These are phyloP conservation scores for Microplitis mediator DNA, from an alignment of 1,140 invertebrate genomes.

Conservation along the genomic window DNA sequence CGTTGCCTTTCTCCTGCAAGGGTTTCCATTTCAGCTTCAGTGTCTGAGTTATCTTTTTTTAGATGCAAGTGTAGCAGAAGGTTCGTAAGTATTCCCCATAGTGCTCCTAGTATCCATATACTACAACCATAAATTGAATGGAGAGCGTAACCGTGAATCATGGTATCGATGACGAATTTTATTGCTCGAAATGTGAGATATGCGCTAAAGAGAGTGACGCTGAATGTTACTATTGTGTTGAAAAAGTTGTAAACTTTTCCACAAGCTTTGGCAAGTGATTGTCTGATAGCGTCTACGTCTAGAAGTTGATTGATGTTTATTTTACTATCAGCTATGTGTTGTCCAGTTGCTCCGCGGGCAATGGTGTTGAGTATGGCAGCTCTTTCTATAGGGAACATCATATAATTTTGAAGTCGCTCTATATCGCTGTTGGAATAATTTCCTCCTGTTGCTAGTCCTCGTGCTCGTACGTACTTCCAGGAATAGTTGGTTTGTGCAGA, in stretches of 20 bases:
- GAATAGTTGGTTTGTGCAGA: conserved; percentile 20
- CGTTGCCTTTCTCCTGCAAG: too few relatives aligned
- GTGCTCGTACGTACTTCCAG: conserved; percentile 31
- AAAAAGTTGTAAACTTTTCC: conserved; percentile 19
- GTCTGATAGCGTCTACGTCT: conserved; percentile 16
- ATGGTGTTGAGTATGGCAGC: conserved; percentile 33
- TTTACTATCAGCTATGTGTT: neutral
- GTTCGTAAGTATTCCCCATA: too few relatives aligned
- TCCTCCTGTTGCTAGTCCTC: conserved; percentile 19
- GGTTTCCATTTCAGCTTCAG: too few relatives aligned
- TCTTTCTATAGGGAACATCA: conserved; percentile 33
- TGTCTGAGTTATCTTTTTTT: too few relatives aligned
- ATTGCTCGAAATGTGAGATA: too few relatives aligned
- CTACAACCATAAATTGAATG: too few relatives aligned
- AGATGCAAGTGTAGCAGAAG: too few relatives aligned
- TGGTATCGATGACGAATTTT: too few relatives aligned
- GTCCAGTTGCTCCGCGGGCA: conserved; percentile 20
- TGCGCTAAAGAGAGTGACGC: neutral
- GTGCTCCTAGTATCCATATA: too few relatives aligned
- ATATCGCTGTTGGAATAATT: conserved; percentile 10
- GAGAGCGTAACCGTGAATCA: too few relatives aligned
- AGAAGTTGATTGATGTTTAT: conserved; percentile 17
- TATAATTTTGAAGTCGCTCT: neutral
- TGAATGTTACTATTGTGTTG: neutral
- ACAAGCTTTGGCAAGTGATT: conserved; percentile 9